Evolutionary conservation across 2,888 invertebrate genomes (phyloP).

Genomic region (Cheilosia variabilis): DNA sequence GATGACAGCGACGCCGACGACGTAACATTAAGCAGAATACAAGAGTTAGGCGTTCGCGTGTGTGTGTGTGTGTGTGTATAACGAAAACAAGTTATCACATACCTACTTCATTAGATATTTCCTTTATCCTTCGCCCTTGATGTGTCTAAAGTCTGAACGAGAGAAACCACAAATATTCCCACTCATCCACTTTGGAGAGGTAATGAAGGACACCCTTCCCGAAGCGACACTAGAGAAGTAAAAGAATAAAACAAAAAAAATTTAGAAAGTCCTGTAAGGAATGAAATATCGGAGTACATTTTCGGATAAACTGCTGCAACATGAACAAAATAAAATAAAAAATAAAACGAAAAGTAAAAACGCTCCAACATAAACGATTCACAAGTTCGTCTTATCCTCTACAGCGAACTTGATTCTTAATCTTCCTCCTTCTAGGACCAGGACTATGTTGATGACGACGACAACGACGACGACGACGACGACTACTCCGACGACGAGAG

Average conservation of each 20-base stretch:
- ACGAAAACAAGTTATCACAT: slow-evolving; percentile 65
- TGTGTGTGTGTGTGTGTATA: not conserved
- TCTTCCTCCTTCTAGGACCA: slow-evolving; percentile 48
- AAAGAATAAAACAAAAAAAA: slow-evolving; percentile 22
- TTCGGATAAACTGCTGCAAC: slow-evolving; percentile 66
- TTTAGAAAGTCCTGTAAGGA: slow-evolving; percentile 49
- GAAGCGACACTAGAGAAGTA: slow-evolving; percentile 7
- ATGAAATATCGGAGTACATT: slow-evolving; percentile 69
- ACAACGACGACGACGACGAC: slow-evolving; percentile 7
- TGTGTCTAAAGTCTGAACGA: slow-evolving; percentile 4
- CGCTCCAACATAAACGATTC: slow-evolving; percentile 61
- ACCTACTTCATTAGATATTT: slow-evolving; percentile 62
- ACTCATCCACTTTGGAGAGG: slow-evolving; percentile 33
- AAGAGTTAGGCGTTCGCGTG: slow-evolving; percentile 9
- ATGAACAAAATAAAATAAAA: slow-evolving; percentile 19
- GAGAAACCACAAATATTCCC: slow-evolving; percentile 49
- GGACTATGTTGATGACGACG: slow-evolving; percentile 19
- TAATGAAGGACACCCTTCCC: slow-evolving; percentile 69
- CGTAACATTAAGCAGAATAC: slow-evolving; percentile 6
- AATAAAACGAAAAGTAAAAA: slow-evolving; percentile 24
- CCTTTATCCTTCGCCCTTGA: slow-evolving; percentile 8
- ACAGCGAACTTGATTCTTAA: slow-evolving; percentile 65
- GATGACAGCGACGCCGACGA: slow-evolving; percentile 9
- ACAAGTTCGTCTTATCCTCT: slow-evolving; percentile 70
- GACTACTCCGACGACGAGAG: slow-evolving; percentile 20